Base-by-base conservation (phyloP, 2,797 vertebrate species). In the Pseudochaenichthys georgianus region DNA sequence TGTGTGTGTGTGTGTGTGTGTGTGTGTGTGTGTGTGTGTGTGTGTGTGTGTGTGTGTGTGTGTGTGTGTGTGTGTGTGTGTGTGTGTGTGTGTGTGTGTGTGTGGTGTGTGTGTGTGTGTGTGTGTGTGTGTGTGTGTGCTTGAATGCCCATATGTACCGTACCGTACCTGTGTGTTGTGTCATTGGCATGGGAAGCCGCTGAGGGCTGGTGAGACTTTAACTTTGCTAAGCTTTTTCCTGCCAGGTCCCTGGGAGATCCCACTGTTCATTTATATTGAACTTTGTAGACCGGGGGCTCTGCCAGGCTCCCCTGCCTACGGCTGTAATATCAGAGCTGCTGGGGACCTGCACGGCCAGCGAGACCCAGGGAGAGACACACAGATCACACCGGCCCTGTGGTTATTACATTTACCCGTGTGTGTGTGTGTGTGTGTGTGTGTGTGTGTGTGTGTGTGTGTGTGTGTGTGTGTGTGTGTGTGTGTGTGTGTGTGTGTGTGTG, bases 261-360 rank as follows among this genome's bases (percentile, higher is more conserved):
- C 94, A 97, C 96, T 96, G 96, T 96, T 97, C 95, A 91, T 96
- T 98, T 97, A 98, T 98, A 98, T 98, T 98, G 97, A 96, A 97
- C 96, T 96, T 91, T 96, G 97, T 96, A 96, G 96, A 95, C 93
- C 88, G 84, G 93, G 86, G 85, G 57, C 95, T 96, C 91, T 95
- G 96, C 96, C 96, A 95, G 88, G 95, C 95, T 96, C 96, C 95
- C 96, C 96, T 96, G 96, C 96, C 95, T 97, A 95, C 96, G 94
- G 92, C 93, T 92, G 96, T 96, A 98, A 97, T 98, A 97, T 96
- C 92, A 88, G 95, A 94, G 97, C 97, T 91, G 95, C 97, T 96
- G 97, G 95, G 96, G 94, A 95, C 95, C 95, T 94, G 96, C 96
- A 95, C 97, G 95, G 95, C 95, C 86, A 95, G 95, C 95, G 94